Evolutionary conservation across 2,797 vertebrate genomes (phyloP).

Genomic region (Parauchenoglanis ngamensis): DNA sequence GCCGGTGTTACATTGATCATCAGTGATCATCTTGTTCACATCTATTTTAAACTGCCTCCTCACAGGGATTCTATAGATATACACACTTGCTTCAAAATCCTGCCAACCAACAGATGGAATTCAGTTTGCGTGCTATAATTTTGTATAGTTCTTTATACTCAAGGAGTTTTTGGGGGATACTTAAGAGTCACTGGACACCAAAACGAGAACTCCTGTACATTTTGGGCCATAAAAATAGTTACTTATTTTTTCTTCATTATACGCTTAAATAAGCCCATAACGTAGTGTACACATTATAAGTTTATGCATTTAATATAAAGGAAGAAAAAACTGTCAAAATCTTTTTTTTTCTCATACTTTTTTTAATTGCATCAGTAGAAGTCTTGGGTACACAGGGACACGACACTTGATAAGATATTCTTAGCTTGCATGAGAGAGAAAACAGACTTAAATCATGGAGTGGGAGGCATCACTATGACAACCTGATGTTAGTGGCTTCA

Average conservation of each 20-base stretch:
- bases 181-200: background rate
- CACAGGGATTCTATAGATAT: background rate
- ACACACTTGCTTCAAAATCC: background rate
- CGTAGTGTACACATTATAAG: no score
- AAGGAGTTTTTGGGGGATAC: no score
- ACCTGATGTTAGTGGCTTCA: slow-evolving; percentile 39
- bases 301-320: background rate
- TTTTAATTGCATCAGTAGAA: slow-evolving; percentile 9
- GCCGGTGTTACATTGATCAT: background rate
- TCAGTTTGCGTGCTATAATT: background rate
- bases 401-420: slow-evolving; percentile 10
- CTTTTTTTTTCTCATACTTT: background rate
- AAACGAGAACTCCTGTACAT: background rate
- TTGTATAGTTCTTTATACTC: background rate
- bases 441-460: slow-evolving; percentile 31
- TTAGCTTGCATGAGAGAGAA: slow-evolving; percentile 26
- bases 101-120: background rate
- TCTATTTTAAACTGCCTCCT: background rate
- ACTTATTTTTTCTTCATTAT: background rate
- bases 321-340: background rate
- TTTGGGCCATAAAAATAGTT: background rate
- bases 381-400: background rate
- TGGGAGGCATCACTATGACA: slow-evolving; percentile 45
- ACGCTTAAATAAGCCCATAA: background rate
- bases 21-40: background rate